A percentile compares a stretch with the other conserved stretches of the same genome.
phyloP scores from a whole-genome alignment of 2,888 invertebrate genomes.

The Drosophila cognata region DNA sequence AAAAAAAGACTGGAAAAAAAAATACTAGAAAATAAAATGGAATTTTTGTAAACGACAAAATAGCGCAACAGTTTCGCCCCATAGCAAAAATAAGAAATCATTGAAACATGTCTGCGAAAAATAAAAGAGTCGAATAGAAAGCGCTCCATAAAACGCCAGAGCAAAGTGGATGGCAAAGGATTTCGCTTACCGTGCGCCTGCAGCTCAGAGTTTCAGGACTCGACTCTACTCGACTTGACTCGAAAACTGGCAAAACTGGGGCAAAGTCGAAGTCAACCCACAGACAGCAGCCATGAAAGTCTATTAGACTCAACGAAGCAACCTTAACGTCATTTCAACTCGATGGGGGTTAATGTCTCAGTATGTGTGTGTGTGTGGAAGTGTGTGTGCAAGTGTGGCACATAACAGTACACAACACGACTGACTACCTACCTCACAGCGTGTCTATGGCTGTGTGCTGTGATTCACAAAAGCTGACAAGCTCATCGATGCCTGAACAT shows the following conservation, averaged over 20 bases:
- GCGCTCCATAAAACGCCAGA: conserved; percentile 48
- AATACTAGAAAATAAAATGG: conserved; percentile 39
- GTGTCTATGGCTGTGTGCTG: conserved; percentile 43
- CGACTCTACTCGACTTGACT: conserved; percentile 28
- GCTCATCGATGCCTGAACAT: conserved; percentile 83
- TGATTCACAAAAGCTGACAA: conserved; percentile 81
- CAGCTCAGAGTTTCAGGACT: conserved; percentile 45
- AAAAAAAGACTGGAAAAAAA: conserved; percentile 39
- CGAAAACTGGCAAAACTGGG: conserved; percentile 63
- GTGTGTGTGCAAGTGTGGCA: conserved; percentile 28
- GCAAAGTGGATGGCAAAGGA: conserved; percentile 68
- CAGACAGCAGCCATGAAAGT: conserved; percentile 72
- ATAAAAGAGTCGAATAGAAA: conserved; percentile 14
- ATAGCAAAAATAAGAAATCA: conserved; percentile 78
- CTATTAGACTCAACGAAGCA: conserved; percentile 82
- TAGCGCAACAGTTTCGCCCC: conserved; percentile 73
- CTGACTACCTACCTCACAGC: conserved; percentile 23
- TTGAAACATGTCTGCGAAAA: conserved; percentile 75
- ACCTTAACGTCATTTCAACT: conserved; percentile 76
- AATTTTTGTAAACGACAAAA: conserved; percentile 70
- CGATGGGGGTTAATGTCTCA: conserved; percentile 63
- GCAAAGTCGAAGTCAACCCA: conserved; percentile 68
- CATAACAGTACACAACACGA: conserved; percentile 32
- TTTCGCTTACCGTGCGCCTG: conserved; percentile 60
- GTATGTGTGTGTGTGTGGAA: conserved; percentile 29